A percentile compares a stretch with the other conserved stretches of the same genome.
phyloP scores from a whole-genome alignment of 1,140 invertebrate species.

The Drosophila nikananu region DNA sequence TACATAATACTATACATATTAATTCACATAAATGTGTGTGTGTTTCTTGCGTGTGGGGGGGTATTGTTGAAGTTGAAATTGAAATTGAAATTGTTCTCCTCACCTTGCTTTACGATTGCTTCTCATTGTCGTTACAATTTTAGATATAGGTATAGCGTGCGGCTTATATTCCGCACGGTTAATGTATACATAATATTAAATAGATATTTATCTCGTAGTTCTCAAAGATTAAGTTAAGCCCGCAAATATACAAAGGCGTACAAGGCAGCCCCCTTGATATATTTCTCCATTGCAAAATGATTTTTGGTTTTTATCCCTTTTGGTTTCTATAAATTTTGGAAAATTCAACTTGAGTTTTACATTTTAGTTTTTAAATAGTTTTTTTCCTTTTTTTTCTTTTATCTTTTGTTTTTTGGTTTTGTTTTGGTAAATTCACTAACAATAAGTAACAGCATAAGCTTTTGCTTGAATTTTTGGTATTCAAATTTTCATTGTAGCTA shows the following conservation, averaged over 20 bases:
- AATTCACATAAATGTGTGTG: slow-evolving; percentile 46
- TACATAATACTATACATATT: slow-evolving; percentile 44
- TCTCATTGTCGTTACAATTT: slow-evolving; percentile 72
- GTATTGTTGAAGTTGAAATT: slow-evolving; percentile 64
- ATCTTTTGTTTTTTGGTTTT: slow-evolving; percentile 35
- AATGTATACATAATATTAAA: slow-evolving; percentile 51
- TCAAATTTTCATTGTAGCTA: slow-evolving; percentile 55
- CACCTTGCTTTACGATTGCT: slow-evolving; percentile 77
- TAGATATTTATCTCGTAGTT: slow-evolving; percentile 61
- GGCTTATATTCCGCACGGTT: slow-evolving; percentile 56
- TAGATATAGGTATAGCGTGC: slow-evolving; percentile 69
- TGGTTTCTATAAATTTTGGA: slow-evolving; percentile 47
- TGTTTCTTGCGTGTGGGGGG: slow-evolving; percentile 56
- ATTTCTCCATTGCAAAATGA: slow-evolving; percentile 41
- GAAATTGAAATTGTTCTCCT: slow-evolving; percentile 77
- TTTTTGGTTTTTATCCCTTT: slow-evolving; percentile 34
- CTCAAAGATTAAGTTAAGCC: slow-evolving; percentile 63
- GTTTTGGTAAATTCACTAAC: slow-evolving; percentile 70
- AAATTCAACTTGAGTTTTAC: slow-evolving; percentile 59
- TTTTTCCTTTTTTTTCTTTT: slow-evolving; percentile 40
- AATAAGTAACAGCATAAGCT: slow-evolving; percentile 75
- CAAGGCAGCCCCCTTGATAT: slow-evolving; percentile 35
- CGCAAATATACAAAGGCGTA: slow-evolving; percentile 60
- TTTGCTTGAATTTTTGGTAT: slow-evolving; percentile 54
- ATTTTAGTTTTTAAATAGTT: slow-evolving; percentile 21